Base-by-base conservation (phyloP, 2,113 vertebrate genomes). In the Grantiella picta region DNA sequence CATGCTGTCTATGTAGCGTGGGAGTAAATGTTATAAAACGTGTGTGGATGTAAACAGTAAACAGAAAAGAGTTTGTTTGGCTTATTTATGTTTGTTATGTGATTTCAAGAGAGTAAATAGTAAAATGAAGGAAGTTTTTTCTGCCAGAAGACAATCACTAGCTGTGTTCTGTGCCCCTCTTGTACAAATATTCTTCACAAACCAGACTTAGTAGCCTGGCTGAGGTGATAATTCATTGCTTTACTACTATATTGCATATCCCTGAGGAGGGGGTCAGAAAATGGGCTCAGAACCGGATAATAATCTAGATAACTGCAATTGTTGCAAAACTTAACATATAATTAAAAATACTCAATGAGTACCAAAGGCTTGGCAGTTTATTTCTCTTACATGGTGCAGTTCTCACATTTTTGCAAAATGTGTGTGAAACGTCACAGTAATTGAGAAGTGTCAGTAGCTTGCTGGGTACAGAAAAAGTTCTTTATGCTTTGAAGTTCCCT, bases 401-500 rank as follows among this genome's bases (percentile, higher is more conserved):
- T 81, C 44, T 86, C n/a, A 2, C 31, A 75, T 53, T 53, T 71
- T 69, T 61, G 3, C 33, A 66, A 68, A 82, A 73, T 11, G 8
- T 1, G 2, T 44, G 49, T 68, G 79, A 94, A 93, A 86, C 0
- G 3, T 77, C 52, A 44, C 24, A 72, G 17, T 57, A 89, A 60
- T 83, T 68, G 69, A 94, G 22, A 78, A 80, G 27, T 71, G 68
- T 60, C 56, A 57, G 64, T 86, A 90, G 47, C 53, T 91, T 71
- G 5, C 36, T 82, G 47, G 53, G 60, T 60, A 64, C 40, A 36
- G 56, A 53, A 61, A 20, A 85, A 70, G 63, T 80, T 86, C 54
- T 66, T 80, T 53, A 44, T 79, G 45, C 90, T 93, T 93, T 90
- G 84, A 82, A 89, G 91, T 82, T 95, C 36, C 36, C 38, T 28